Evolutionary conservation across 2,888 invertebrate genomes (phyloP).

Genomic region (Caenorhabditis angaria): DNA sequence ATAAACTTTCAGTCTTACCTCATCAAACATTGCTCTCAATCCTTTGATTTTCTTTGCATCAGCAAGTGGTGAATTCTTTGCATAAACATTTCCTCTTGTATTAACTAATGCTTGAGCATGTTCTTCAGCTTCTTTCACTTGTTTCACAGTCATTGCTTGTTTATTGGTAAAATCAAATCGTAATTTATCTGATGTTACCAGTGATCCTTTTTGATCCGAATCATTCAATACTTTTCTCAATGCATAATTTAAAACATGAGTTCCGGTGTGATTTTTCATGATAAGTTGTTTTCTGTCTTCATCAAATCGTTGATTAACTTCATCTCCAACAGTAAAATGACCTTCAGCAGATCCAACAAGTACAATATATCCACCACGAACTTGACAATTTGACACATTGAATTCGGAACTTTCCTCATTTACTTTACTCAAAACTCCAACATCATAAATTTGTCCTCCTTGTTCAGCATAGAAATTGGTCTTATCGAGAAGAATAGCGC

Average conservation of each 20-base stretch:
- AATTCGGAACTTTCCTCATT: constrained; percentile 85
- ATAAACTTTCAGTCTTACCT: too few relatives aligned
- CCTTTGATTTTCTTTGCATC: constrained; percentile 91
- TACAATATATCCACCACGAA: constrained; percentile 92
- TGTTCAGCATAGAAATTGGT: constrained; percentile 98
- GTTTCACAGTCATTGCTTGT: constrained; percentile 85
- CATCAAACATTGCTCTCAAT: constrained; percentile 95
- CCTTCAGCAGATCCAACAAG: constrained; percentile 91
- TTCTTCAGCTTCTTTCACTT: constrained; percentile 84
- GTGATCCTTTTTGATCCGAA: constrained; percentile 79
- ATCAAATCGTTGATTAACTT: constrained; percentile 84
- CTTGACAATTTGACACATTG: constrained; percentile 89
- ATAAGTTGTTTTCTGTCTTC: constrained; percentile 83
- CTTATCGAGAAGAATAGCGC: constrained; percentile 87
- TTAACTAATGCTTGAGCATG: constrained; percentile 82
- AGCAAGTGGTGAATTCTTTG: constrained; percentile 84
- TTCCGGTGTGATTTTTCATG: constrained; percentile 99
- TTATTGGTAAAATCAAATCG: constrained; percentile 97
- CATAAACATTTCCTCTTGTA: constrained; percentile 84
- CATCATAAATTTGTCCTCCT: constrained; percentile 97
- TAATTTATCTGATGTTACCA: constrained; percentile 94
- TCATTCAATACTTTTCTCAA: constrained; percentile 83
- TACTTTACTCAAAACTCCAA: constrained; percentile 84
- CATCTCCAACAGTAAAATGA: constrained; percentile 84
- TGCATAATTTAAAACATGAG: constrained; percentile 94